Base-by-base conservation (phyloP, 2,888 invertebrate genomes). In the Dryadula phaetusa region DNA sequence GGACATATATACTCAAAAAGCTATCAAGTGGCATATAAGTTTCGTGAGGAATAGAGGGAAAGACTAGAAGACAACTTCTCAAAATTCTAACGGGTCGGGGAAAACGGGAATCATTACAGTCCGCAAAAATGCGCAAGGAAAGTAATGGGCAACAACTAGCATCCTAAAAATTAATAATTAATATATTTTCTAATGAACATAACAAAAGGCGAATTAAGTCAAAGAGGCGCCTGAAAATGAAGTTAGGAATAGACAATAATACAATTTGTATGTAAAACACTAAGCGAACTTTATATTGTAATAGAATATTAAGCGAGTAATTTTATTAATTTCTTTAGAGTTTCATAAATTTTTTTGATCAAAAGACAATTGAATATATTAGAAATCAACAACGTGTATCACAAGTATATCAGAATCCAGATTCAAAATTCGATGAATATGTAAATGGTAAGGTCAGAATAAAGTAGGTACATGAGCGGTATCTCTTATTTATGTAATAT, bases 261-360 rank as follows among this genome's bases (percentile, higher is more conserved):
- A n/a, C 10, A 16, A 42, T 42, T 58, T 58, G 25, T 58, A 58
- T 58, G 25, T 58, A 58, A 40, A 58, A 42, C n/a, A 25, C 22
- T 47, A 47, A 47, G 12, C 14, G 25, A 54, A 34, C 18, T 54
- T 54, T 54, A 16, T 34, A 18, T n/a, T 54, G 10, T 53, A 53
- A 53, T 32, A 34, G 53, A 18, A 34, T 53, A 53, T 53, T 53
- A 47, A 47, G 12, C 0, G 14, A 47, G 5, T 1, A 22, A 22
- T 47, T 14, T 47, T 47, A 47, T 47, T 22, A 22, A 47, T 47
- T 22, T 47, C 14, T 22, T 47, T 22, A 0, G 5, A 22, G n/a
- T 22, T n/a, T 22, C 3, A 14, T 12, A 5, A 22, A 14, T 34
- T 22, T 14, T 10, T 46, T 46, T 3, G 3, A 12, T 10, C 20